Evolutionary conservation across 2,113 vertebrate species (phyloP).

Genomic region (Lasiurus borealis): DNA sequence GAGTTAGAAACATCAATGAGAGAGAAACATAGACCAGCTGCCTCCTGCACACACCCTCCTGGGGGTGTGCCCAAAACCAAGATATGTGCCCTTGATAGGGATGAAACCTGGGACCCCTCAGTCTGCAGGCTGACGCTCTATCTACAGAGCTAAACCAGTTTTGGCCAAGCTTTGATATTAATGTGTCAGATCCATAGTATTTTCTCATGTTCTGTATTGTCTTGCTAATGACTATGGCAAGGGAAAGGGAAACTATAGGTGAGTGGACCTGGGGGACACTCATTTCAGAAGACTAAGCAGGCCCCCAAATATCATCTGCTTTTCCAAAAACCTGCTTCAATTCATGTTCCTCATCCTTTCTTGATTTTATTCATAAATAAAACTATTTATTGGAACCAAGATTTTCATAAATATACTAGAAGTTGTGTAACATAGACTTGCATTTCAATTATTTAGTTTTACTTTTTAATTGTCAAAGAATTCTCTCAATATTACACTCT

Average conservation of each 20-base stretch:
- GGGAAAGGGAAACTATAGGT: background rate
- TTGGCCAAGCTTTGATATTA: background rate
- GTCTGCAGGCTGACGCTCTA: too few species aligned
- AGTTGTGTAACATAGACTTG: background rate
- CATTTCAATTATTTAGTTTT: constrained; percentile 23
- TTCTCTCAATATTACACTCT: background rate
- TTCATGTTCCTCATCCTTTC: background rate
- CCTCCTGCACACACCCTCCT: too few species aligned
- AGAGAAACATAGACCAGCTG: too few species aligned
- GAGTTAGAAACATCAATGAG: too few species aligned
- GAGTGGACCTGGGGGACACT: background rate
- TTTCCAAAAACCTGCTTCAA: background rate
- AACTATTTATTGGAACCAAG: background rate
- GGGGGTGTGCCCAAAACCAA: too few species aligned
- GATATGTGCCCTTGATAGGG: too few species aligned
- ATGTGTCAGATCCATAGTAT: background rate
- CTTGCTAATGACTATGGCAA: background rate
- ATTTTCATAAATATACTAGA: constrained; percentile 4
- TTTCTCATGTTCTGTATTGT: background rate
- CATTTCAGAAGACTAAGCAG: background rate
- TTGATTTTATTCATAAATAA: background rate
- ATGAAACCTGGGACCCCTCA: too few species aligned
- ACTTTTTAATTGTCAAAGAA: background rate
- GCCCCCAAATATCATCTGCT: background rate
- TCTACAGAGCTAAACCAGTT: too few species aligned